A percentile compares a stretch with the other conserved stretches of the same genome.
Conservation (phyloP, 2,113 vertebrate genomes). For the Salvator merianae region DNA sequence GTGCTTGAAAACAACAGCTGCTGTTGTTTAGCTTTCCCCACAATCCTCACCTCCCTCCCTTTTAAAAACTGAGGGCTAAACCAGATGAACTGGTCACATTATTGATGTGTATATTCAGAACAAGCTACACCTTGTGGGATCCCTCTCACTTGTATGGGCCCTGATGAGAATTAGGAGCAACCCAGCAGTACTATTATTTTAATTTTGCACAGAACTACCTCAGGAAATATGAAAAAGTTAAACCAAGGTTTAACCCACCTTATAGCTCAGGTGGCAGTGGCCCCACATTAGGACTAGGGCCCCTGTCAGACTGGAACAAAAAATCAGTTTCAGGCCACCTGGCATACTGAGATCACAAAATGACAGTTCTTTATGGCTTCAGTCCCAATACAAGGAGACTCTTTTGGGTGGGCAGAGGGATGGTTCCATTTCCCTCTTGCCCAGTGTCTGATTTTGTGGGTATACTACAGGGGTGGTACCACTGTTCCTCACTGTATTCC, state of each 20-base stretch:
- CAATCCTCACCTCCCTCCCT: neutral
- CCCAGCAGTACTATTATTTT: neutral
- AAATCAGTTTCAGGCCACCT: too few relatives aligned
- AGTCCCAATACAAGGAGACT: too few relatives aligned
- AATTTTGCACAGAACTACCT: neutral
- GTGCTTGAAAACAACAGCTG: neutral
- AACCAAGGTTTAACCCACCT: neutral
- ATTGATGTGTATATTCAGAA: neutral
- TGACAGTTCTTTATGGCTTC: too few relatives aligned
- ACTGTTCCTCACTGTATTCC: too few relatives aligned
- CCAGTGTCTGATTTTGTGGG: too few relatives aligned
- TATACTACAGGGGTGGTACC: too few relatives aligned
- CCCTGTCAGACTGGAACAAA: too few relatives aligned
- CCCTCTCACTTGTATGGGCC: neutral
- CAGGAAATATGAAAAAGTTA: neutral
- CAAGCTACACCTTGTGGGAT: neutral
- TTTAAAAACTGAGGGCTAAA: conserved; percentile 12
- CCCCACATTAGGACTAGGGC: too few relatives aligned
- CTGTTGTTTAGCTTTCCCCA: neutral
- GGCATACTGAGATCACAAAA: too few relatives aligned
- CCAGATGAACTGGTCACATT: conserved; percentile 9
- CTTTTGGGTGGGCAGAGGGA: too few relatives aligned
- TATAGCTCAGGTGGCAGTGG: too few relatives aligned
- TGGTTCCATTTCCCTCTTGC: too few relatives aligned
- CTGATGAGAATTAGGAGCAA: neutral